Evolutionary conservation across 2,113 vertebrate species (phyloP).

Genomic region (Crotalus horridus): DNA sequence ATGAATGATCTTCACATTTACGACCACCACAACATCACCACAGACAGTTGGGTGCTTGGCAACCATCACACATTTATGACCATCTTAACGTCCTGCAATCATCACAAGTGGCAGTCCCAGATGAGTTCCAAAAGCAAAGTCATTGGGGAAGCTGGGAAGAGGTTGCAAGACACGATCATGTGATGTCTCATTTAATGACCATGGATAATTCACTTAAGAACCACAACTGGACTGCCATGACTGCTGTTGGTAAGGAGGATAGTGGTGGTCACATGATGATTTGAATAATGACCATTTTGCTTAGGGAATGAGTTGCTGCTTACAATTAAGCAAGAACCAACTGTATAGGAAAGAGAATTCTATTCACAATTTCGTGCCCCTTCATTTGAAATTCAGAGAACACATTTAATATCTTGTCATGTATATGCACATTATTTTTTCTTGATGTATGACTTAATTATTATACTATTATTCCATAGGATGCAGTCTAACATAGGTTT

Average conservation of each 20-base stretch:
- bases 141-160: not conserved
- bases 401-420: rapidly evolving
- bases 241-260: not conserved
- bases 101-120: not conserved
- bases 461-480: not conserved
- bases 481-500: not conserved
- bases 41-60: not conserved
- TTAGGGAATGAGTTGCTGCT: not conserved
- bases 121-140: not conserved
- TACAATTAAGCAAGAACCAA: not conserved
- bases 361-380: not conserved
- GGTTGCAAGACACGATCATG: not conserved
- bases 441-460: not conserved
- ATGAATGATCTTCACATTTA: not conserved
- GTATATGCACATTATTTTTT: not conserved
- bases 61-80: not conserved
- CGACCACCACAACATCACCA: not conserved
- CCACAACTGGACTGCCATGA: not conserved
- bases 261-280: not conserved
- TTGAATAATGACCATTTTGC: not conserved
- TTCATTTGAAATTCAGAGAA: not conserved
- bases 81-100: not conserved
- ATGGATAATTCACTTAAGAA: not conserved
- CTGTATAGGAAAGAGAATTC: not conserved
- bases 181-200: not conserved